Evolutionary conservation across 2,113 vertebrate genomes (phyloP).

Genomic region (Caracal caracal): DNA sequence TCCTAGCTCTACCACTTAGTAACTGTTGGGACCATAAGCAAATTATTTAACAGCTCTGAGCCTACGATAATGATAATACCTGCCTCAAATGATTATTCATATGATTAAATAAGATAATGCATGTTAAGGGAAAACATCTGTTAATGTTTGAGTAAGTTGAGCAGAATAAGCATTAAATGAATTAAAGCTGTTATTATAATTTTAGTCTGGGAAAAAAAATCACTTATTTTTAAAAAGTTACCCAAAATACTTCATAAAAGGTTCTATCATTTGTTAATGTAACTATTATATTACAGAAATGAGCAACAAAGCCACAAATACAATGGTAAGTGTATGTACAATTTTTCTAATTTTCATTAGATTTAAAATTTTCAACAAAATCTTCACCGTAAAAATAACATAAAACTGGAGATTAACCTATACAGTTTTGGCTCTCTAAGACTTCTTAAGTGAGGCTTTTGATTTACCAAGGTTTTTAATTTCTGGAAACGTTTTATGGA

Average conservation of each 20-base stretch:
- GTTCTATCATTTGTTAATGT: slow-evolving; percentile 33
- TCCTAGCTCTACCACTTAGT: not conserved
- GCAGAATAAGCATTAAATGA: slow-evolving; percentile 7
- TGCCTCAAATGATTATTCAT: slow-evolving; percentile 1
- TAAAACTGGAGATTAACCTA: slow-evolving; percentile 4
- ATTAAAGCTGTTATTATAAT: slow-evolving; percentile 30
- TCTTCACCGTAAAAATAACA: not conserved
- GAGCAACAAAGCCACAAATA: slow-evolving; percentile 53
- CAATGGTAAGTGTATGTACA: not conserved
- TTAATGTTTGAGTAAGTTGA: not conserved
- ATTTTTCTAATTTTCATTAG: slow-evolving; percentile 42
- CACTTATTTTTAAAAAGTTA: not conserved
- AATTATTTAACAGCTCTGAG: slow-evolving; percentile 9
- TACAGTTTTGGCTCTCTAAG: not conserved
- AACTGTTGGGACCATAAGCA: not conserved
- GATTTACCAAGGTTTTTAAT: slow-evolving; percentile 41
- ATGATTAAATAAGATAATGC: slow-evolving; percentile 3
- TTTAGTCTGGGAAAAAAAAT: not conserved
- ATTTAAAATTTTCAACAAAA: slow-evolving; percentile 1
- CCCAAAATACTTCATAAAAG: slow-evolving; percentile 40
- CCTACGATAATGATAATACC: not conserved
- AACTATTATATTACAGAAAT: slow-evolving; percentile 37
- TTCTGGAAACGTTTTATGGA: slow-evolving; percentile 4
- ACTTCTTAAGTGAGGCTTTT: not conserved
- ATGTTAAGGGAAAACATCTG: not conserved